Evolutionary conservation across 1,140 invertebrate genomes (phyloP).

Genomic region (Conus betulinus): DNA sequence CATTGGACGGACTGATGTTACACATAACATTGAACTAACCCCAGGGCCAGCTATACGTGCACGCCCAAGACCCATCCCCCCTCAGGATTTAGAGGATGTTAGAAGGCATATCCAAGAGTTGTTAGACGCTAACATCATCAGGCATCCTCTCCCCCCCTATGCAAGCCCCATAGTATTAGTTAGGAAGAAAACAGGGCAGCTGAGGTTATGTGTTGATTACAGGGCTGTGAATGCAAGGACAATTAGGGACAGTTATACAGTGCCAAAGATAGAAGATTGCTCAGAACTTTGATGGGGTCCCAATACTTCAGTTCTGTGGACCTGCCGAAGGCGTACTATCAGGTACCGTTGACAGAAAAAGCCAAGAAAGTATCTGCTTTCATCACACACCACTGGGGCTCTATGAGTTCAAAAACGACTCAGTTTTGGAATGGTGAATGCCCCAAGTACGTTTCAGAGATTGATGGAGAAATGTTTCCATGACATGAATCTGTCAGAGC

Average conservation of each 20-base stretch:
- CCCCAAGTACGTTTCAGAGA: neutral
- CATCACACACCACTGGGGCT: neutral
- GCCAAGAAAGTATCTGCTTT: neutral
- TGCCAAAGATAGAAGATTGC: constrained; percentile 18
- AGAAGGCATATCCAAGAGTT: neutral
- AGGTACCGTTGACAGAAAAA: neutral
- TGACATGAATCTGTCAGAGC: neutral
- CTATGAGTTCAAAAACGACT: neutral
- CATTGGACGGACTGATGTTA: neutral
- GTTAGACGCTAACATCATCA: neutral
- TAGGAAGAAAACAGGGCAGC: neutral
- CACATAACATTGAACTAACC: neutral
- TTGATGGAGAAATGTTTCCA: constrained; percentile 1
- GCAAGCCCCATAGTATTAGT: neutral
- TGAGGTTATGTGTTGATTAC: constrained; percentile 8
- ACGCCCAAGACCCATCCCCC: neutral
- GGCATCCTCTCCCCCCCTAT: neutral
- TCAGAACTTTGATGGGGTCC: neutral
- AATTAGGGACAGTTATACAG: neutral
- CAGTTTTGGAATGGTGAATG: neutral
- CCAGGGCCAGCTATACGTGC: neutral
- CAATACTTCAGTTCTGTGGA: constrained; percentile 7
- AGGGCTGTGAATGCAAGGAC: neutral
- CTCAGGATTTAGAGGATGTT: neutral
- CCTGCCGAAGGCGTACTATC: constrained; percentile 11